Base-by-base conservation (phyloP, 2,888 invertebrate species). In the Fabriciana adippe region DNA sequence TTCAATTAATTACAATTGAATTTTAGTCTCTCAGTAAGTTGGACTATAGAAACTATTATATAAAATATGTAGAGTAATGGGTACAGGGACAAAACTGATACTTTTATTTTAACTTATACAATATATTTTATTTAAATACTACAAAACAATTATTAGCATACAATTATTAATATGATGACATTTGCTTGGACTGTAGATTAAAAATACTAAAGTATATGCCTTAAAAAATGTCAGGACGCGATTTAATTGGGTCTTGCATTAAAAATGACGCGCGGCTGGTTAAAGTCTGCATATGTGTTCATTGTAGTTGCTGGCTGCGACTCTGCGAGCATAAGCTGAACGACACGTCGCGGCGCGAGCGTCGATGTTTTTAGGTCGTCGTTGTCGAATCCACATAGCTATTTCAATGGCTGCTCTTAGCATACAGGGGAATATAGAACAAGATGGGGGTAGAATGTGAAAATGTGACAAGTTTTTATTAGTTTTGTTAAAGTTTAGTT, bases 341-440 rank as follows among this genome's bases (percentile, higher is more conserved):
- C 57, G 57, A 57, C 21, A 57, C 21, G 45, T 47, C 21, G 55
- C 53, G 55, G 48, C 50, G 59, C 63, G 57, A 67, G 59, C 68
- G 69, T 56, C 66, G 67, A 63, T 62, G 72, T 74, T 76, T 73
- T 72, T 73, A 70, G 75, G 73, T 75, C 73, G 72, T 54, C 41
- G 62, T 41, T 64, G 66, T 62, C 69, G 48, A 66, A 67, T 56
- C 41, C 66, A 66, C 67, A 70, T 69, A 8, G 11, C 11, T 41
- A 68, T 69, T 66, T 68, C 67, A 68, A 67, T 65, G 53, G 65
- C 65, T 61, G 62, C 67, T 70, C 60, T 66, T 54, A 57, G 63
- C 59, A 55, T 45, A 67, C 57, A 59, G 59, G 64, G 57, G 62
- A 50, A 62, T 26, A 31, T 51, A 31, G 18, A 54, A 59, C 64